These are phyloP conservation scores for Agraylea sexmaculata DNA, from an alignment of 1,140 invertebrate species.

Conservation along the genomic window DNA sequence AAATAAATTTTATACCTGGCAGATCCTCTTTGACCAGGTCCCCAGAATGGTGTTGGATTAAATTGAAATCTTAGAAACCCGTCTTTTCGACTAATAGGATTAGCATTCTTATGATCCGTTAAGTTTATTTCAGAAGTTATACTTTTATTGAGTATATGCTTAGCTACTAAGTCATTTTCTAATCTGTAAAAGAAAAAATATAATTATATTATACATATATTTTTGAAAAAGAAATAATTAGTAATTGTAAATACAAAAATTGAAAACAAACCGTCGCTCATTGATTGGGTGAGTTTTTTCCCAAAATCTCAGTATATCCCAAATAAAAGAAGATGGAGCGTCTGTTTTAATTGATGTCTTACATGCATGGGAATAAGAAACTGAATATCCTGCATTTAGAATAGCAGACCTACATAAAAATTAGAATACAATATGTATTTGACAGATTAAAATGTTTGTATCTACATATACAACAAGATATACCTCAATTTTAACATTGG, in stretches of 20 bases:
- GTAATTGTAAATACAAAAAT: slow-evolving; percentile 6
- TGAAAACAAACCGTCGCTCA: slow-evolving; percentile 28
- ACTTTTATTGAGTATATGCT: slow-evolving; percentile 44
- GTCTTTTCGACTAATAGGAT: slow-evolving; percentile 64
- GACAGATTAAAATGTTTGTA: background rate
- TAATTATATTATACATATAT: slow-evolving; percentile 8
- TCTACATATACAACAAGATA: slow-evolving; percentile 9
- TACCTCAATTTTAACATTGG: slow-evolving; percentile 53
- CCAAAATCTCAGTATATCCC: slow-evolving; percentile 88
- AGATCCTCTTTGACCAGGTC: slow-evolving; percentile 65
- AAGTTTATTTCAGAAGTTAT: slow-evolving; percentile 45
- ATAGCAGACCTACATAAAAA: slow-evolving; percentile 71
- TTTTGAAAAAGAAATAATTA: slow-evolving; percentile 1
- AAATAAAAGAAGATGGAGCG: slow-evolving; percentile 75
- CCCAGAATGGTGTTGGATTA: slow-evolving; percentile 81
- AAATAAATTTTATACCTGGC: slow-evolving; percentile 46
- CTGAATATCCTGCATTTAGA: slow-evolving; percentile 83
- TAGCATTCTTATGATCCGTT: slow-evolving; percentile 58
- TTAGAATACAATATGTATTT: slow-evolving; percentile 7
- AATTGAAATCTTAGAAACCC: slow-evolving; percentile 70
- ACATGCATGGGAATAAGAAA: slow-evolving; percentile 84
- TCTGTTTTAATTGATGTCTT: slow-evolving; percentile 88
- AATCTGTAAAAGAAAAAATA: slow-evolving; percentile 27
- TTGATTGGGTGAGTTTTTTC: slow-evolving; percentile 53
- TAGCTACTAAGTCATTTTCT: slow-evolving; percentile 39